These are phyloP conservation scores for Halcyon malimbica DNA, from an alignment of 2,113 vertebrate species.

Conservation along the genomic window DNA sequence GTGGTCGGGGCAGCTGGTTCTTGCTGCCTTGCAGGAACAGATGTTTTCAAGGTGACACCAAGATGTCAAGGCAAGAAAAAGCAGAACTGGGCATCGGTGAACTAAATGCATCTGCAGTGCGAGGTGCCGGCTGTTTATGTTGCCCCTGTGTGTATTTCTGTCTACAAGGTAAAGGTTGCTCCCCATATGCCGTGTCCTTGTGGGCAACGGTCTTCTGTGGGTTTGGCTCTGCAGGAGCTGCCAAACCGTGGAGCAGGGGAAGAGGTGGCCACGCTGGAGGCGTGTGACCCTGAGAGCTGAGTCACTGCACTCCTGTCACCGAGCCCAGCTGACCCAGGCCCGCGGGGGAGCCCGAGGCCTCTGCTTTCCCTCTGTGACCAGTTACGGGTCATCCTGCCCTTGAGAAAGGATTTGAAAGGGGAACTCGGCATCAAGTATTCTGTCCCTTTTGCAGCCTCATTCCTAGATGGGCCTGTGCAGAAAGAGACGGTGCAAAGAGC, in stretches of 20 bases:
- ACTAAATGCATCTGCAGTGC: background rate
- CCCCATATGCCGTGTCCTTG: rapidly evolving
- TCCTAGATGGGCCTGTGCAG: background rate
- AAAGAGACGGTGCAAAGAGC: background rate
- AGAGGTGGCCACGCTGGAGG: rapidly evolving
- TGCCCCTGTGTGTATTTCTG: rapidly evolving
- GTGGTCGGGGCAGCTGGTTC: background rate
- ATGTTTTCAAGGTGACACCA: background rate
- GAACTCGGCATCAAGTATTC: rapidly evolving
- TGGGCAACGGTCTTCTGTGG: rapidly evolving
- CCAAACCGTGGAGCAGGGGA: rapidly evolving
- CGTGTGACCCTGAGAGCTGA: rapidly evolving
- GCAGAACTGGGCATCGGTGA: background rate
- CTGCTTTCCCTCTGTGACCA: background rate
- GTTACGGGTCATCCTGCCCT: too few species aligned
- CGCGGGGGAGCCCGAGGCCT: background rate
- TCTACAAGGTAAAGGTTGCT: rapidly evolving
- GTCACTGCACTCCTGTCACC: rapidly evolving
- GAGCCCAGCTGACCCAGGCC: rapidly evolving
- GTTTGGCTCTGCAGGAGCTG: background rate
- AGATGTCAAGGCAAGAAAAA: background rate
- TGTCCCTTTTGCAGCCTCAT: background rate
- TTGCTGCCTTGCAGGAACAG: background rate
- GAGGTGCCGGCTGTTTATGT: background rate
- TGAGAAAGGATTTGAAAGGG: background rate